Evolutionary conservation across 2,888 invertebrate species (phyloP).

Genomic region (Chelonus formosanus): DNA sequence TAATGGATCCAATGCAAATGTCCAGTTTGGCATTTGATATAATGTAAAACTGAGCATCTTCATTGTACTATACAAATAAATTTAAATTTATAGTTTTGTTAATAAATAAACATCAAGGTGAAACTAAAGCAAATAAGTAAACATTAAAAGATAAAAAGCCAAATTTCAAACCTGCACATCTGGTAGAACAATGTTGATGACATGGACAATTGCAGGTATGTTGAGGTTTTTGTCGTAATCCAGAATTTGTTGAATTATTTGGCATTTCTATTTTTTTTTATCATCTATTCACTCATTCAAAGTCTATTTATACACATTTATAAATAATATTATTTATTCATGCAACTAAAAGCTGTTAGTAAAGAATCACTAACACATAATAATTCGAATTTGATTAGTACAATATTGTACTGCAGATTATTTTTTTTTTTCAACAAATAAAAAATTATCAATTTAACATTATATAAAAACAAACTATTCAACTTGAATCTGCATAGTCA

Average conservation of each 20-base stretch:
- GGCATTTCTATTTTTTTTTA: constrained; percentile 12
- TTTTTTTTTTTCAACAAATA: constrained; percentile 2
- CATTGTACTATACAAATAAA: too few species aligned
- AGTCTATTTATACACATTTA: neutral
- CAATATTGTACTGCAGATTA: neutral
- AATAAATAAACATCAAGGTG: neutral
- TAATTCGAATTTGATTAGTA: too few species aligned
- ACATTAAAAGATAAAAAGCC: neutral
- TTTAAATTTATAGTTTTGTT: too few species aligned
- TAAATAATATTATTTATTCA: too few species aligned
- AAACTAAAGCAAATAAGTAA: neutral
- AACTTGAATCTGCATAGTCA: too few species aligned
- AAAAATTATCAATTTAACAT: neutral
- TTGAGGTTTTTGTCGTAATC: constrained; percentile 51
- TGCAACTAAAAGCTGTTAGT: too few species aligned
- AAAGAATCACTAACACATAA: too few species aligned
- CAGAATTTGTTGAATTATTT: constrained; percentile 5
- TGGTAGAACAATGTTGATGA: constrained; percentile 61
- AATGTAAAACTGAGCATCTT: too few species aligned
- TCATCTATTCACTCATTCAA: neutral
- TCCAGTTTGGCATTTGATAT: too few species aligned
- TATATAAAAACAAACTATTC: too few species aligned
- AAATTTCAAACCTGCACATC: constrained; percentile 56
- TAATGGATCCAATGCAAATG: too few species aligned
- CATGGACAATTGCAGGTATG: constrained; percentile 60